These are phyloP conservation scores for Bradynema listronoti DNA, from an alignment of 1,140 invertebrate species.

Conservation along the genomic window DNA sequence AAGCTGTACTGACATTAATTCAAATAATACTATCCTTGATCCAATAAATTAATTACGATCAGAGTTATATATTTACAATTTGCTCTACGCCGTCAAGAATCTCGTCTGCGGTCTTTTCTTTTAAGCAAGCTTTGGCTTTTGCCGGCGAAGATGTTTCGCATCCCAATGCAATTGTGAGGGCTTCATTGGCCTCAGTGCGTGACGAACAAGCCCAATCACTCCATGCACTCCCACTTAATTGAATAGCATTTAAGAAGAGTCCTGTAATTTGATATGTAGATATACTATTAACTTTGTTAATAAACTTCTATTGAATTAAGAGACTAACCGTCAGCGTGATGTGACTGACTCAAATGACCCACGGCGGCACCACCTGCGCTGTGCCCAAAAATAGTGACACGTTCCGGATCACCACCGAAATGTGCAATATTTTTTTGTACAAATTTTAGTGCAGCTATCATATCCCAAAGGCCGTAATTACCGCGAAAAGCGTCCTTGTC, in stretches of 20 bases:
- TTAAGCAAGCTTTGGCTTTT: slow-evolving; percentile 24
- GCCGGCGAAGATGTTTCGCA: slow-evolving; percentile 12
- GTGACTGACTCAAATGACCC: not conserved
- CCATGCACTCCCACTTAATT: slow-evolving; percentile 30
- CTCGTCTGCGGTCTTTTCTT: slow-evolving; percentile 23
- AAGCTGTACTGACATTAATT: too few species aligned
- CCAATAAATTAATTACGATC: slow-evolving; percentile 5
- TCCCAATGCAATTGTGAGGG: slow-evolving; percentile 19
- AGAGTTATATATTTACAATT: slow-evolving; percentile 24
- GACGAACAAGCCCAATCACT: slow-evolving; percentile 23
- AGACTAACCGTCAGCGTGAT: slow-evolving; percentile 14
- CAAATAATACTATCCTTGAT: too few species aligned
- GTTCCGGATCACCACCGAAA: slow-evolving; percentile 62
- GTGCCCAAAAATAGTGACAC: slow-evolving; percentile 20
- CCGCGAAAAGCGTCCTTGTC: slow-evolving; percentile 50
- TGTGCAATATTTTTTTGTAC: slow-evolving; percentile 59
- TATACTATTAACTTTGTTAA: not conserved
- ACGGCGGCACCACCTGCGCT: slow-evolving; percentile 25
- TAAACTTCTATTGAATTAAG: not conserved
- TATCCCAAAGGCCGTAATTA: slow-evolving; percentile 58
- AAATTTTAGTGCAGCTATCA: slow-evolving; percentile 53
- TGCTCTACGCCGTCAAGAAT: slow-evolving; percentile 23
- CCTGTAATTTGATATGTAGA: slow-evolving; percentile 14
- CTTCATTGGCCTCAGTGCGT: slow-evolving; percentile 16
- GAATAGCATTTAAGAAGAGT: slow-evolving; percentile 28